Evolutionary conservation across 1,140 invertebrate genomes (phyloP), one percentile per base, ranked within the genome.

Genomic region (Teleogryllus occipitalis): DNA sequence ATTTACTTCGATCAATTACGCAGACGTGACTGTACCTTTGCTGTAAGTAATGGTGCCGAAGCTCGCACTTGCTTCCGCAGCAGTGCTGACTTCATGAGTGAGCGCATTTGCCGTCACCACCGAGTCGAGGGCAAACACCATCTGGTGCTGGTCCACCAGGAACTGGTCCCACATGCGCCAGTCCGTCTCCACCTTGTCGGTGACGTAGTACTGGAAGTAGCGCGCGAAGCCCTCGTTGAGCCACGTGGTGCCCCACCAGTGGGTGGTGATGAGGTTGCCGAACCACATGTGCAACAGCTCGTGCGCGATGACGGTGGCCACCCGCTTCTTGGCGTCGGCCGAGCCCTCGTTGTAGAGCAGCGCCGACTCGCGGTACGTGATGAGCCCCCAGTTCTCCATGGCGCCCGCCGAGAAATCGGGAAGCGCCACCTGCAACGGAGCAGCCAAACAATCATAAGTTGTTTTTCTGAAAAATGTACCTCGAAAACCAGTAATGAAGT

Each of bases 1-100:
- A 5, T 39, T 39, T 39, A n/a, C n/a, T 39, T 39, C 1, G 1
- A 2, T 39, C 27, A 39, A 39, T 39, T 39, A 39, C 27, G 1
- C 27, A 39, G 27, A 39, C 1, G 27, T 39, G 27, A 39, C 27
- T 39, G 27, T 39, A 90, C 90, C 87, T 87, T 95, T 95, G 18
- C 86, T 85, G 81, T 95, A 95, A 15, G 91, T 93, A 54, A 94
- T 93, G 3, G 84, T 84, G 83, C 93, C 91, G 84, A 94, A 94
- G 65, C 91, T 89, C 76, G 87, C 85, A n/a, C 84, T n/a, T 85
- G 27, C 27, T 39, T 39, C 48, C 95, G 90, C 84, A 92, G 88
- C n/a, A n/a, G 27, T 85, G 83, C 48, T 88, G 88, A 81, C 75
- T 84, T 0, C 0, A 83, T 83, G 85, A 83, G 15, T 83, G 78